Evolutionary conservation across 2,888 invertebrate species (phyloP).

Genomic region (Nephrocerus scutellatus): DNA sequence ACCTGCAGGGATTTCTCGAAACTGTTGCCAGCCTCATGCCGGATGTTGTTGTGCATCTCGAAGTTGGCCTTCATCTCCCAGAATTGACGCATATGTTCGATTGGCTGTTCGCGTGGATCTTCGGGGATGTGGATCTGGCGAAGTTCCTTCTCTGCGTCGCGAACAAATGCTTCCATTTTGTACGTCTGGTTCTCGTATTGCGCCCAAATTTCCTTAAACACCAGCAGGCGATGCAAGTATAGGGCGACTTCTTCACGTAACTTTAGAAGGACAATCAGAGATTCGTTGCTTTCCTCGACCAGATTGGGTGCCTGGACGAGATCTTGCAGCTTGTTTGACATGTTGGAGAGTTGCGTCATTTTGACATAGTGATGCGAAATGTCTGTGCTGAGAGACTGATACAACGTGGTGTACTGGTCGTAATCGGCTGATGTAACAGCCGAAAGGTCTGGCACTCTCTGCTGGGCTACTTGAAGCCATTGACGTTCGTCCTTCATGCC

Average conservation of each 20-base stretch:
- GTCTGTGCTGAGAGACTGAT: slow-evolving; percentile 72
- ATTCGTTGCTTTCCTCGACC: slow-evolving; percentile 65
- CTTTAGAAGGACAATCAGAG: slow-evolving; percentile 63
- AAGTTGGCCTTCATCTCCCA: slow-evolving; percentile 86
- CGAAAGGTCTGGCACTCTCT: slow-evolving; percentile 72
- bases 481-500: slow-evolving; percentile 75
- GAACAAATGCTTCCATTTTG: slow-evolving; percentile 70
- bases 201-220: slow-evolving; percentile 72
- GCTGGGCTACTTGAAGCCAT: slow-evolving; percentile 78
- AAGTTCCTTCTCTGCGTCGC: slow-evolving; percentile 64
- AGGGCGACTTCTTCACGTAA: slow-evolving; percentile 70
- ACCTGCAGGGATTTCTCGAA: slow-evolving; percentile 73
- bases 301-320: slow-evolving; percentile 68
- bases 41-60: slow-evolving; percentile 72
- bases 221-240: slow-evolving; percentile 62
- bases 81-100: slow-evolving; percentile 71
- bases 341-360: slow-evolving; percentile 63
- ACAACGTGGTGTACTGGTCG: slow-evolving; percentile 75
- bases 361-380: slow-evolving; percentile 74
- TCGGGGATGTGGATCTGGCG: slow-evolving; percentile 57
- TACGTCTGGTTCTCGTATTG: slow-evolving; percentile 66
- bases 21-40: slow-evolving; percentile 63
- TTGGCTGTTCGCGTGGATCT: slow-evolving; percentile 56
- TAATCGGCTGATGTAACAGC: slow-evolving; percentile 77
- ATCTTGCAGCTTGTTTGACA: slow-evolving; percentile 66